Base-by-base conservation (phyloP, 2,797 vertebrate species). In the Acipenser ruthenus region DNA sequence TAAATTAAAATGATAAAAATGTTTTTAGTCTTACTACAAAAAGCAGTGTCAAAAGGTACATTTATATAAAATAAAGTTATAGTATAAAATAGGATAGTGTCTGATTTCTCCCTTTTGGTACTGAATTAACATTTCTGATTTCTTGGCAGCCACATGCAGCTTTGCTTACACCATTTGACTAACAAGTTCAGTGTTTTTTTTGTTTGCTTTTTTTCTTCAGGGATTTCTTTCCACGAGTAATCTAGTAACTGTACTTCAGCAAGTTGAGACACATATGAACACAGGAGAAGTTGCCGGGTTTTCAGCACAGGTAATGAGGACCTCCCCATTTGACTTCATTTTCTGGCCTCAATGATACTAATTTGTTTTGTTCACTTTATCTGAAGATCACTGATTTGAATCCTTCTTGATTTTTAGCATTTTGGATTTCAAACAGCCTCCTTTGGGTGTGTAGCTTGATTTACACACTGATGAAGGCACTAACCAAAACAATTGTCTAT, bases 251-350 rank as follows among this genome's bases (percentile, higher is more conserved):
- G 77, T 95, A 67, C 84, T 98, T 48, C 90, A 93, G 48, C 94
- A 98, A 74, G 80, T 89, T 67, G 92, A 93, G 6, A 88, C 94
- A 4, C 84, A 87, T 1, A 93, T 96, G 94, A 89, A 68, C 72
- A 84, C 85, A 0, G 92, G 94, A 55, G 94, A 95, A 67, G 65
- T 94, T 18, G 91, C 93, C 49, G 91, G 86, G 10, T 84, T 96
- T 80, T 91, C 94, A 67, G 86, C 86, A 55, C 90, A 94, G 91
- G 96, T 97, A 71, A 47, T 60, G 23, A 13, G 15, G 11, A 37
- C 37, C 18, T 66, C 13, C 11, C 59, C 37, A 59, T 65, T 59
- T 67, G 60, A 55, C 64, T 13, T 47, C 15, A 18, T 18, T 18
- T 18, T 18, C 15, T 18, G 15, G 15, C 15, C 15, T 18, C 37